Percentiles rank a stretch among this genome's conserved stretches.
Evolutionary conservation across 2,797 vertebrate species (phyloP).

Genomic region (Etheostoma nigrum): DNA sequence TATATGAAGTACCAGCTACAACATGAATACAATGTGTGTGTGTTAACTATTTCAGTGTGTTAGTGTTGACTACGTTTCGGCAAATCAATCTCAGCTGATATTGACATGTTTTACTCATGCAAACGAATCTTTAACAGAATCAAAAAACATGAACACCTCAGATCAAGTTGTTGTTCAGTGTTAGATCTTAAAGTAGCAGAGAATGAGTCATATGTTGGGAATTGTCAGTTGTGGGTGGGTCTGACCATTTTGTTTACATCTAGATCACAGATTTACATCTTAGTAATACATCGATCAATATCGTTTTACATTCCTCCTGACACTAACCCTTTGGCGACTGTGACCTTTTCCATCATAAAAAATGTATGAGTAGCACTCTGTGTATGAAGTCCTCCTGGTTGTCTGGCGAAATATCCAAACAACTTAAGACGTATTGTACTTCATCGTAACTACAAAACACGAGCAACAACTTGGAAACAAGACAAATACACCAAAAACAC

Average conservation of each 20-base stretch:
- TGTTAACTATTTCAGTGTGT: no score
- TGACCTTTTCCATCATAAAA: slow-evolving; percentile 77
- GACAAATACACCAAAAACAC: slow-evolving; percentile 20
- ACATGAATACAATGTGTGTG: no score
- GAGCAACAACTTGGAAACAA: slow-evolving; percentile 47
- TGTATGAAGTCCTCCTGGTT: slow-evolving; percentile 35
- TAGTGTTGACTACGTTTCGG: not conserved
- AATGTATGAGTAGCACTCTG: slow-evolving; percentile 57
- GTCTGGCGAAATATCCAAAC: slow-evolving; percentile 34
- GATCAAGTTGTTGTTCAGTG: not conserved
- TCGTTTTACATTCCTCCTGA: slow-evolving; percentile 27
- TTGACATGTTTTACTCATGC: not conserved
- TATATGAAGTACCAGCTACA: not conserved
- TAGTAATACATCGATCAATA: slow-evolving; percentile 7
- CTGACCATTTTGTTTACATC: slow-evolving; percentile 22
- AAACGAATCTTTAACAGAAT: not conserved
- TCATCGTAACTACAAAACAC: slow-evolving; percentile 31
- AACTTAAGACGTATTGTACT: not conserved
- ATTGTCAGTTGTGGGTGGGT: not conserved
- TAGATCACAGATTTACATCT: not conserved
- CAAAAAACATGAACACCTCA: not conserved
- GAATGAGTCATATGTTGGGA: not conserved
- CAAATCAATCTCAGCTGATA: not conserved
- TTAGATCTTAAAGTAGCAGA: not conserved
- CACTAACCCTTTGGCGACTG: slow-evolving; percentile 17